phyloP scores from a whole-genome alignment of 2,113 vertebrate species.

The Piaya cayana region DNA sequence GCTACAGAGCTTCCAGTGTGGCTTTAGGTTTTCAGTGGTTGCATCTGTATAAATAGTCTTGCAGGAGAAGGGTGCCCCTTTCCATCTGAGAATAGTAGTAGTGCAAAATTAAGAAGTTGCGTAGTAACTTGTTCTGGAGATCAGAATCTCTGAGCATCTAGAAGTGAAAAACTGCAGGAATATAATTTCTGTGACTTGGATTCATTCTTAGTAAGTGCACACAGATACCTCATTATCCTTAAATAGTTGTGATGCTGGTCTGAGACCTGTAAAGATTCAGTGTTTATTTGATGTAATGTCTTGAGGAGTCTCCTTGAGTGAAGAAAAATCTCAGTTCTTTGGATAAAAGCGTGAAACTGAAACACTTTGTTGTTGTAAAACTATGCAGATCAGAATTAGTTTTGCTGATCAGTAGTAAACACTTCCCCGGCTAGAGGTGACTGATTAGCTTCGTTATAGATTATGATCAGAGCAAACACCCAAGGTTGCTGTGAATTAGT shows the following conservation, averaged over 20 bases:
- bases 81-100: background rate
- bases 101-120: background rate
- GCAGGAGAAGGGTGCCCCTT: background rate
- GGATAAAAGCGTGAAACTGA: background rate
- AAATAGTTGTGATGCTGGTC: background rate
- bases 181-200: background rate
- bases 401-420: background rate
- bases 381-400: background rate
- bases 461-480: constrained; percentile 37
- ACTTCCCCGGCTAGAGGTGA: background rate
- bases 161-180: background rate
- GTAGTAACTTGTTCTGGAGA: background rate
- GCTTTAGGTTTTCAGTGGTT: background rate
- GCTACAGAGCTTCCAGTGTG: background rate
- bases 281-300: background rate
- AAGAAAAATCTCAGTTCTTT: background rate
- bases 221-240: background rate
- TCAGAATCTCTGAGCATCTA: background rate
- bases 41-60: background rate
- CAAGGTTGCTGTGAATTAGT: constrained; percentile 31
- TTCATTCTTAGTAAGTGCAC: background rate
- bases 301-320: background rate
- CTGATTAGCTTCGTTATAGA: constrained; percentile 43
- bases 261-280: background rate
- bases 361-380: background rate